Evolutionary conservation across 2,797 vertebrate genomes (phyloP).

Genomic region (Etheostoma nigrum): DNA sequence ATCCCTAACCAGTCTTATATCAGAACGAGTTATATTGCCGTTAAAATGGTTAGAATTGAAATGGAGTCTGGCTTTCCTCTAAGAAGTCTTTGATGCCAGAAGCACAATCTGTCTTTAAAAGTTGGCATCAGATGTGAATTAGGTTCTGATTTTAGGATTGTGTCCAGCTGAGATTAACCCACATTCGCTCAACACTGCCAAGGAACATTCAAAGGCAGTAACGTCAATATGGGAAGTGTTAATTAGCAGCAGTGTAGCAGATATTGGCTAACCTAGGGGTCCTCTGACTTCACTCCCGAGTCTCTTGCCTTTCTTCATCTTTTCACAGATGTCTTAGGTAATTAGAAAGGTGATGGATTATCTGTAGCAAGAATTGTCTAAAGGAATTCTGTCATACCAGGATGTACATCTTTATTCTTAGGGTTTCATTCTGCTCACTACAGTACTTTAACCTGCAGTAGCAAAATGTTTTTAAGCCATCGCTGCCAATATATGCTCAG

Average conservation of each 20-base stretch:
- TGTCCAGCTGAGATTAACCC: slow-evolving; percentile 62
- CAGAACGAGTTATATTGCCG: slow-evolving; percentile 34
- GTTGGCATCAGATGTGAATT: slow-evolving; percentile 56
- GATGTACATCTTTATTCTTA: slow-evolving; percentile 55
- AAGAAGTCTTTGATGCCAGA: slow-evolving; percentile 46
- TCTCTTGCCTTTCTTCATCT: slow-evolving; percentile 63
- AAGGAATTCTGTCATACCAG: slow-evolving; percentile 51
- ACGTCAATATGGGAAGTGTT: slow-evolving; percentile 68
- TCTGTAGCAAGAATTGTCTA: slow-evolving; percentile 60
- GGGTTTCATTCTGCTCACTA: slow-evolving; percentile 56
- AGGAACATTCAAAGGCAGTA: slow-evolving; percentile 68
- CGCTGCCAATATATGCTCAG: slow-evolving; percentile 71
- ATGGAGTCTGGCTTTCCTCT: slow-evolving; percentile 38
- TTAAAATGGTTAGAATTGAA: slow-evolving; percentile 46
- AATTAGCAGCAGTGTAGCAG: slow-evolving; percentile 75
- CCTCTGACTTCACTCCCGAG: slow-evolving; percentile 48
- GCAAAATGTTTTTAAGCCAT: slow-evolving; percentile 65
- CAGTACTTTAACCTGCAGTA: slow-evolving; percentile 56
- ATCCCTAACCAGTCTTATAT: slow-evolving; percentile 24
- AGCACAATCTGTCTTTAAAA: slow-evolving; percentile 65
- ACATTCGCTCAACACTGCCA: slow-evolving; percentile 72
- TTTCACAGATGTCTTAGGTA: slow-evolving; percentile 49
- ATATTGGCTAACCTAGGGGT: slow-evolving; percentile 61
- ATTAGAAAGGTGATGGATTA: slow-evolving; percentile 48
- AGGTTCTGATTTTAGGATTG: slow-evolving; percentile 54